These are phyloP conservation scores for Tetragnatha montana DNA, from an alignment of 2,888 invertebrate species.

Conservation along the genomic window DNA sequence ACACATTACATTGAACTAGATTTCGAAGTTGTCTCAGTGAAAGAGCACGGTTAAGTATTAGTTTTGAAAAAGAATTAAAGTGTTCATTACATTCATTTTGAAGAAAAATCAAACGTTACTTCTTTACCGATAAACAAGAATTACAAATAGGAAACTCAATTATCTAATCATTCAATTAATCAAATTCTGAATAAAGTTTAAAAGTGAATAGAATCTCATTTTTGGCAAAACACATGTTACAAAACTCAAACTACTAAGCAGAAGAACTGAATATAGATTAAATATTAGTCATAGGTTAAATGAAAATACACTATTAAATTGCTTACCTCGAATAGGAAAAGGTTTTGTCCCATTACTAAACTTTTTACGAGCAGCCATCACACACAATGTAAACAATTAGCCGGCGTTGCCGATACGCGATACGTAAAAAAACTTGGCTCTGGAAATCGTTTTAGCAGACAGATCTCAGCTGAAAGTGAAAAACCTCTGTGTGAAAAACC, in stretches of 20 bases:
- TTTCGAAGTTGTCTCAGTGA: too few relatives aligned
- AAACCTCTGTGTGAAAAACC: neutral
- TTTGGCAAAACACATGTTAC: neutral
- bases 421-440: slow-evolving; percentile 6
- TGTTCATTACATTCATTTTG: too few relatives aligned
- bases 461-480: neutral
- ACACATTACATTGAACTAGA: too few relatives aligned
- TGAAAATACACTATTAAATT: slow-evolving; percentile 10
- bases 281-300: neutral
- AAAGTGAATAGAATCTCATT: neutral
- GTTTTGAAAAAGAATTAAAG: too few relatives aligned
- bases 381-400: slow-evolving; percentile 27
- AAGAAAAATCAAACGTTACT: too few relatives aligned
- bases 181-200: too few relatives aligned
- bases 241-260: neutral
- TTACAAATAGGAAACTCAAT: too few relatives aligned
- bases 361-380: slow-evolving; percentile 64
- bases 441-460: neutral
- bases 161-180: too few relatives aligned
- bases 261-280: neutral
- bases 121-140: too few relatives aligned
- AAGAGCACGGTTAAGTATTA: too few relatives aligned
- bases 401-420: slow-evolving; percentile 58
- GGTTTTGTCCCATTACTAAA: slow-evolving; percentile 66
- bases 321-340: slow-evolving; percentile 63